phyloP scores from a whole-genome alignment of 2,888 invertebrate genomes.

The Craniophora ligustri region DNA sequence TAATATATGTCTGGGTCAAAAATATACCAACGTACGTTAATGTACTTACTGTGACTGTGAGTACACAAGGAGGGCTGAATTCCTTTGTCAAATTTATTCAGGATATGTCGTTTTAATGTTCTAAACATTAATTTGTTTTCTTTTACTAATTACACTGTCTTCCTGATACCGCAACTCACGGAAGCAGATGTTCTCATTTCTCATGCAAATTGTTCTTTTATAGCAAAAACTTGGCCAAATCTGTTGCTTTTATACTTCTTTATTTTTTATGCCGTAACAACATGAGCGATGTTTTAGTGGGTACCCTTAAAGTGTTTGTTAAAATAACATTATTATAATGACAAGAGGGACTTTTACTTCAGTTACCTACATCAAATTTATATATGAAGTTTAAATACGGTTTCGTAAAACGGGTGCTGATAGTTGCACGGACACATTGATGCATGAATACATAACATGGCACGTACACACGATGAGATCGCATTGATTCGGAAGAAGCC shows the following conservation, averaged over 20 bases:
- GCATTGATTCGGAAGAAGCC: too few relatives aligned
- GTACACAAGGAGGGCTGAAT: too few relatives aligned
- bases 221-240: constrained; percentile 65
- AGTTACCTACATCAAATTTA: too few relatives aligned
- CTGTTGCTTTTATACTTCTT: constrained; percentile 61
- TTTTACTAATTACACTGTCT: constrained; percentile 63
- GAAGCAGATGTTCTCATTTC: constrained; percentile 74
- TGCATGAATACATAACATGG: too few relatives aligned
- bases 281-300: constrained; percentile 31
- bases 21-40: too few relatives aligned
- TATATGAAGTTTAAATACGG: too few relatives aligned
- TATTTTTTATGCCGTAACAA: constrained; percentile 50
- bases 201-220: constrained; percentile 79
- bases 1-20: too few relatives aligned
- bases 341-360: neutral
- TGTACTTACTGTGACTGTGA: too few relatives aligned
- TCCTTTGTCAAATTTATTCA: too few relatives aligned
- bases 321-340: constrained; percentile 14
- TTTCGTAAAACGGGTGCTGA: too few relatives aligned
- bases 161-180: constrained; percentile 59
- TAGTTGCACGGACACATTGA: too few relatives aligned
- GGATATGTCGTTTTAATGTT: constrained; percentile 6
- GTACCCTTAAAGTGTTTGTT: constrained; percentile 30
- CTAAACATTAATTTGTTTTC: constrained; percentile 50
- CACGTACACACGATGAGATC: too few relatives aligned